Evolutionary conservation across 2,113 vertebrate species (phyloP), one percentile per base, ranked within the genome.

Genomic region (Apodemus speciosus): DNA sequence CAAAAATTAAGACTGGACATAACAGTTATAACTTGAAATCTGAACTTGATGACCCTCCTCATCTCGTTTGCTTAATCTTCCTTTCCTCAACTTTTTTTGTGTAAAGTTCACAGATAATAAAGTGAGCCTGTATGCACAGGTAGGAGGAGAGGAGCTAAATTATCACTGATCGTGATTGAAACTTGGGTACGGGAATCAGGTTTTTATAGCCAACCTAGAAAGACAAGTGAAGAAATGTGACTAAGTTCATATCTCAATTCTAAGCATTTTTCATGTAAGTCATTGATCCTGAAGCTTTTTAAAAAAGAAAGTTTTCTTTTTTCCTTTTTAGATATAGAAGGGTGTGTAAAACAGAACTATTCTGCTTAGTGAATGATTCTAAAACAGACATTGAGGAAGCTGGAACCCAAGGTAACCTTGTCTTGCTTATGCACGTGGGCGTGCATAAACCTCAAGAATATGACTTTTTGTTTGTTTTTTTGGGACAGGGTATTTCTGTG

Each of bases 141-240:
- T 76, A 5, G 14, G 92, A 25, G 4, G 64, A 53, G 13, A 66
- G 30, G n/a, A n/a, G 81, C 27, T 80, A 71, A 68, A 56, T 93
- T 56, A 87, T 56, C 49, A 83, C 58, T 10, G 32, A 18, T 32
- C 86, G 35, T 23, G 88, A 62, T 89, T 35, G 62, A 68, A 76
- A 68, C 9, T 88, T 96, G 49, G 14, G 15, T 58, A 32, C 38
- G 35, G 38, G 16, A 91, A 58, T 93, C 40, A 38, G n/a, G 38
- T 86, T 69, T 95, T 94, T 62, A 9, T 83, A 88, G 72, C 64
- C 76, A 90, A 92, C 73, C 51, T 87, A 91, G 58, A 62, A 91
- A 95, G 56, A 21, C 9, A 56, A 71, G 25, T 95, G 62, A 94
- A 43, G 62, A 92, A 77, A 88, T 32, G 85, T 62, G 16, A 32